Evolutionary conservation across 2,113 vertebrate genomes (phyloP).

Genomic region (Gymnogyps californianus): DNA sequence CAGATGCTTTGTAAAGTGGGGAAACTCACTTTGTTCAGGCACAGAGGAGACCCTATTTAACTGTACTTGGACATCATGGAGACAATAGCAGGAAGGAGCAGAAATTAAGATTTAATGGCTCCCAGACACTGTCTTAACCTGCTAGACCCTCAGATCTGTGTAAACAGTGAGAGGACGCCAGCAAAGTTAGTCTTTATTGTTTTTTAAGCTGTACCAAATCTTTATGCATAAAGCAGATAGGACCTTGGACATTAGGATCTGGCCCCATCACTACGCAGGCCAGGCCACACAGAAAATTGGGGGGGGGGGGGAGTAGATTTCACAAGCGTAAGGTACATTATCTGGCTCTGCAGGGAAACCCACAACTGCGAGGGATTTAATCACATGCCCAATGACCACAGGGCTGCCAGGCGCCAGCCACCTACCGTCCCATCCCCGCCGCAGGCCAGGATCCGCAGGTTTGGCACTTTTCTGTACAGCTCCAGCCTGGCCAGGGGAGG

Average conservation of each 20-base stretch:
- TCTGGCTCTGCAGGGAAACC: background rate
- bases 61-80: background rate
- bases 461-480: constrained; percentile 82
- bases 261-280: background rate
- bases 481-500: constrained; percentile 65
- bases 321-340: fast-evolving
- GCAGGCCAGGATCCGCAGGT: constrained; percentile 81
- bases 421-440: constrained; percentile 85
- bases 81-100: background rate
- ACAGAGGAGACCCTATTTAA: background rate
- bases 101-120: background rate
- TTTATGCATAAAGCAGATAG: background rate
- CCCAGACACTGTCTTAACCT: background rate
- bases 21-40: background rate
- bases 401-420: background rate
- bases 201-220: background rate
- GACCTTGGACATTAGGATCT: background rate
- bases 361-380: background rate
- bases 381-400: fast-evolving
- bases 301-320: background rate
- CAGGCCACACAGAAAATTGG: background rate
- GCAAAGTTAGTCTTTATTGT: background rate
- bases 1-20: background rate
- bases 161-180: background rate
- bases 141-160: background rate